Conservation (phyloP, 2,888 invertebrate species). For the Silvanus unidentatus region DNA sequence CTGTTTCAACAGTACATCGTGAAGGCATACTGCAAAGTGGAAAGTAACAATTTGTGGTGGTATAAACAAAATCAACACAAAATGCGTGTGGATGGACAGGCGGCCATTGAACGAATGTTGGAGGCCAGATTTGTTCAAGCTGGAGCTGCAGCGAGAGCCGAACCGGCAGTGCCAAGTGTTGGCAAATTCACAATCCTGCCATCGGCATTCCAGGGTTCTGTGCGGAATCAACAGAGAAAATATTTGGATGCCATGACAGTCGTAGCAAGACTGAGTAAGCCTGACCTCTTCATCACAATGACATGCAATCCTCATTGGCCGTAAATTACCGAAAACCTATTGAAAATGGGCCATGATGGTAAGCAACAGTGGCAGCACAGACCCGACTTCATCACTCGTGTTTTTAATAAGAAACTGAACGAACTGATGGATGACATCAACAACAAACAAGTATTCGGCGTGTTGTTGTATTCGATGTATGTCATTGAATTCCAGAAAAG, state of each 20-base stretch:
- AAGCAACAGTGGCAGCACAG: neutral
- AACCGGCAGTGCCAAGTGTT: constrained; percentile 1
- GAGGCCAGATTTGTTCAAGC: no score
- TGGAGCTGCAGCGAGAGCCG: constrained; percentile 3
- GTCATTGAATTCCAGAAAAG: constrained; percentile 3
- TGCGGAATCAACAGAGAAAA: constrained; percentile 4
- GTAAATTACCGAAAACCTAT: constrained; percentile 13
- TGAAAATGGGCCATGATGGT: neutral
- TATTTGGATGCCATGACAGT: constrained; percentile 17
- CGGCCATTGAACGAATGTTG: neutral
- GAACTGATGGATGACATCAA: constrained; percentile 2
- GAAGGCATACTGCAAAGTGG: constrained; percentile 2
- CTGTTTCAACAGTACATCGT: constrained; percentile 12
- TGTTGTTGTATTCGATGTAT: neutral
- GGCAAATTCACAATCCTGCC: constrained; percentile 10
- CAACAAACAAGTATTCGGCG: constrained; percentile 1
- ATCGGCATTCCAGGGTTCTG: neutral
- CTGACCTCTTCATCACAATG: constrained; percentile 18
- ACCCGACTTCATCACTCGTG: constrained; percentile 1
- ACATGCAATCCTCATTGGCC: constrained; percentile 18
- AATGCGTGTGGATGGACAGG: neutral
- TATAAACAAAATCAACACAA: constrained; percentile 5
- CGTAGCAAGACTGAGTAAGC: constrained; percentile 10
- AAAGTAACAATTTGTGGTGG: constrained; percentile 8
- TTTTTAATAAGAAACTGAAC: constrained; percentile 4